These are phyloP conservation scores for Perca fluviatilis DNA, from an alignment of 2,113 vertebrate species.

Conservation along the genomic window DNA sequence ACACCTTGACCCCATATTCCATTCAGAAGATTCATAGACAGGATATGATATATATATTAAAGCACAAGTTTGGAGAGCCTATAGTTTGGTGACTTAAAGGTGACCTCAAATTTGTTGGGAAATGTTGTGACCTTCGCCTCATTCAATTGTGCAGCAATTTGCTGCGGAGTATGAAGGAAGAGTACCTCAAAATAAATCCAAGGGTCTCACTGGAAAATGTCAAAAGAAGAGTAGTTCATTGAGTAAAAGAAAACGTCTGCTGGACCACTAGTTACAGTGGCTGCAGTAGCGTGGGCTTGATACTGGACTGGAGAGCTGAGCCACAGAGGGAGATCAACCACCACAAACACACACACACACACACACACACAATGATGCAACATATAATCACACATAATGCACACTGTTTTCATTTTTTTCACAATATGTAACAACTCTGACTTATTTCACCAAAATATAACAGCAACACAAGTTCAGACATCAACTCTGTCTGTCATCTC, in stretches of 20 bases:
- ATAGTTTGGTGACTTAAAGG: background rate
- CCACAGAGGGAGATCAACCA: background rate
- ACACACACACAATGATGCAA: too few species aligned
- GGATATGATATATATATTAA: background rate
- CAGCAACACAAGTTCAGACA: background rate
- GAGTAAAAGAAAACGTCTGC: background rate
- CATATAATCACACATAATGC: background rate
- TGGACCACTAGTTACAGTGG: background rate
- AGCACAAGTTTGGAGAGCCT: constrained; percentile 2
- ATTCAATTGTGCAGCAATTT: background rate
- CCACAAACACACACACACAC: background rate
- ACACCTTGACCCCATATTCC: background rate
- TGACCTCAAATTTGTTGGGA: background rate
- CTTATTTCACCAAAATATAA: background rate
- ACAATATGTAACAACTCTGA: background rate
- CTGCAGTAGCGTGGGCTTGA: background rate
- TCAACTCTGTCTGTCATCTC: background rate
- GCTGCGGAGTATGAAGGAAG: background rate
- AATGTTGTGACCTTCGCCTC: background rate
- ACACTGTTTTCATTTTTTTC: background rate
- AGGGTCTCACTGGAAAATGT: background rate
- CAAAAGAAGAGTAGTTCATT: background rate
- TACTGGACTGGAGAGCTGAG: background rate
- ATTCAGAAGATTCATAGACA: background rate
- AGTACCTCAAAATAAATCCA: background rate